Conservation (phyloP, 53 echinoderm and acorn worm genomes). For the Temnopleurus reevesii region DNA sequence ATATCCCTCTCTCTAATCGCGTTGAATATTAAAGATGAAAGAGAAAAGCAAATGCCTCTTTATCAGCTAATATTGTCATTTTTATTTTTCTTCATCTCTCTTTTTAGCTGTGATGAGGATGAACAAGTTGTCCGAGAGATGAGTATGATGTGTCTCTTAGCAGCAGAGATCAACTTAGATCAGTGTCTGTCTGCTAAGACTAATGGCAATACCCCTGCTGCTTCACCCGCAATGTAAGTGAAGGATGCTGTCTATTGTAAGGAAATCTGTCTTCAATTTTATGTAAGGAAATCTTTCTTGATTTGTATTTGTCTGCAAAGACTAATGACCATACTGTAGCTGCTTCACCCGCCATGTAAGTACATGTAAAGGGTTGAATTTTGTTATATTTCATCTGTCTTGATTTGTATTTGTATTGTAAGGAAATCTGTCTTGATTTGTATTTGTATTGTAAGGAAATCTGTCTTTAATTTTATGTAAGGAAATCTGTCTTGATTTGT, state of each 20-base stretch:
- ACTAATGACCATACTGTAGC: neutral
- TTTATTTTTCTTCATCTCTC: neutral
- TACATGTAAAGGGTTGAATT: too few relatives aligned
- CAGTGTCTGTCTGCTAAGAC: conserved; percentile 58
- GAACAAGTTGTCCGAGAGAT: conserved; percentile 19
- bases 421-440: neutral
- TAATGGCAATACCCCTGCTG: conserved; percentile 10
- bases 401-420: too few relatives aligned
- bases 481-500: conserved; percentile 72
- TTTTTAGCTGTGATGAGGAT: neutral
- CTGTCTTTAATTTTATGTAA: neutral
- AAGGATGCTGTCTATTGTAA: neutral
- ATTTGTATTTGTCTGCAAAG: conserved; percentile 54
- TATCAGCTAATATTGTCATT: too few relatives aligned
- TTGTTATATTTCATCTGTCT: too few relatives aligned
- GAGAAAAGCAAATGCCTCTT: too few relatives aligned
- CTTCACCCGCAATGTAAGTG: conserved; percentile 50
- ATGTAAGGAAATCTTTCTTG: conserved; percentile 63
- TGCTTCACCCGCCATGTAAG: too few relatives aligned
- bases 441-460: neutral
- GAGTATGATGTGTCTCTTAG: conserved; percentile 36
- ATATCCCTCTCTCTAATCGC: too few relatives aligned
- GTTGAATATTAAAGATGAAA: too few relatives aligned
- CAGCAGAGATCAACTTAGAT: conserved; percentile 76
- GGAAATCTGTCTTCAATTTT: neutral